Percentiles rank a stretch among this genome's conserved stretches.
phyloP scores from a whole-genome alignment of 2,113 vertebrate species.

The Clarias batrachus region DNA sequence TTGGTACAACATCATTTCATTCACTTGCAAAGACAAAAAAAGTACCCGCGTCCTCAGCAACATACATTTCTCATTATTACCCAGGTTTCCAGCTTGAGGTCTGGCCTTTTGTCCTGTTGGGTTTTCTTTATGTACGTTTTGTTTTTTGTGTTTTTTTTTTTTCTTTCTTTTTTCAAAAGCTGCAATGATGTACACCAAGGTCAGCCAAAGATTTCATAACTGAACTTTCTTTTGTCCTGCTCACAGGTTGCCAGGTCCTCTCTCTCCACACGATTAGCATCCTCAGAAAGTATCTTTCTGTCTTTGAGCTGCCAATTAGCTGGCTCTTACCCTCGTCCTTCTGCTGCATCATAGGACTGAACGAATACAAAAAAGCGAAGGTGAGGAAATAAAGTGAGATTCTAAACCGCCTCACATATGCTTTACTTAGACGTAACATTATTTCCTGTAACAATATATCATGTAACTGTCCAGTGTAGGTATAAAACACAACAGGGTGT shows the following conservation, averaged over 20 bases:
- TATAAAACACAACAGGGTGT: background rate
- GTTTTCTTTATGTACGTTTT: no score
- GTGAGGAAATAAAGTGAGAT: conserved; percentile 66
- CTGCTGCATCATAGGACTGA: conserved; percentile 72
- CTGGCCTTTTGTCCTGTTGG: background rate
- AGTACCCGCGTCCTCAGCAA: no score
- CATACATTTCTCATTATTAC: background rate
- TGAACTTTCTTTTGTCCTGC: background rate
- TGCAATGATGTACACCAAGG: background rate
- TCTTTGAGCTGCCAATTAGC: conserved; percentile 85
- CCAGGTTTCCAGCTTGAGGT: background rate
- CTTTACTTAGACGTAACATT: background rate
- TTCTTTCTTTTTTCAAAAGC: background rate
- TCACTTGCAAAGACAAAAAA: no score
- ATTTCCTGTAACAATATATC: background rate
- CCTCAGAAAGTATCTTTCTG: conserved; percentile 84
- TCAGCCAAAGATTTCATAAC: background rate
- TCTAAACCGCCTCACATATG: background rate
- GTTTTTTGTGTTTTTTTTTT: no score
- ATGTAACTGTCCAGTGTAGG: background rate
- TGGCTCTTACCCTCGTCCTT: conserved; percentile 71
- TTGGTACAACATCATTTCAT: no score
- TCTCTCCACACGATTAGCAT: conserved; percentile 79
- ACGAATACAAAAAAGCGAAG: conserved; percentile 79
- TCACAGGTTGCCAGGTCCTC: conserved; percentile 81